Conservation (phyloP, 2,888 invertebrate genomes). For the Limnephilus marmoratus region DNA sequence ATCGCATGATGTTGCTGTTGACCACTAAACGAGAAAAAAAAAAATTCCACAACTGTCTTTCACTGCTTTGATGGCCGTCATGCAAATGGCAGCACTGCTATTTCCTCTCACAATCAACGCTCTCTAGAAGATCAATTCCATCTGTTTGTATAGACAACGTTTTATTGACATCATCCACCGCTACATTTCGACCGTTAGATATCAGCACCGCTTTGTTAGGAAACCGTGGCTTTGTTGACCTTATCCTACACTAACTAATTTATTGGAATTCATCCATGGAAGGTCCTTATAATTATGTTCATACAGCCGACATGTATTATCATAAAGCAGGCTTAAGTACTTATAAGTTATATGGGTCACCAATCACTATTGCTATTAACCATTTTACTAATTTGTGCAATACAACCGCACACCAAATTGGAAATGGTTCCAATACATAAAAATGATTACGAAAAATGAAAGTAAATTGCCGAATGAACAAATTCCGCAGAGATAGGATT, state of each 20-base stretch:
- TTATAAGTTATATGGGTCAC: slow-evolving; percentile 1
- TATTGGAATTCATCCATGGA: neutral
- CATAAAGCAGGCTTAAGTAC: slow-evolving; percentile 14
- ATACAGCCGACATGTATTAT: neutral
- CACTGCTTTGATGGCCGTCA: too few relatives aligned
- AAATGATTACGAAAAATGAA: neutral
- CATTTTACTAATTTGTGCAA: slow-evolving; percentile 19
- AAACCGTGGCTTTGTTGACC: neutral
- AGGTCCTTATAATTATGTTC: neutral
- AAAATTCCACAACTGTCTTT: too few relatives aligned
- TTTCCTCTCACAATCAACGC: too few relatives aligned
- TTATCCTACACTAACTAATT: neutral
- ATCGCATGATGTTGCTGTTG: too few relatives aligned
- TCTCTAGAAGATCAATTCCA: too few relatives aligned
- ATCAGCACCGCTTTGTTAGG: too few relatives aligned
- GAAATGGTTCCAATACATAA: neutral
- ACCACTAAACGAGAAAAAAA: too few relatives aligned
- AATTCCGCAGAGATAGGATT: neutral
- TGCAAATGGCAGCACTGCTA: too few relatives aligned
- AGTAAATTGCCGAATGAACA: slow-evolving; percentile 17
- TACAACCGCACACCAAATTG: neutral
- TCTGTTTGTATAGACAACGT: too few relatives aligned
- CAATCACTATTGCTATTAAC: neutral
- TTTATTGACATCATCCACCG: too few relatives aligned
- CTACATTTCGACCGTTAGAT: too few relatives aligned